These are phyloP conservation scores for Anthopleura xanthogrammica DNA, from an alignment of 92 coral and sea anemone genomes.

Conservation along the genomic window DNA sequence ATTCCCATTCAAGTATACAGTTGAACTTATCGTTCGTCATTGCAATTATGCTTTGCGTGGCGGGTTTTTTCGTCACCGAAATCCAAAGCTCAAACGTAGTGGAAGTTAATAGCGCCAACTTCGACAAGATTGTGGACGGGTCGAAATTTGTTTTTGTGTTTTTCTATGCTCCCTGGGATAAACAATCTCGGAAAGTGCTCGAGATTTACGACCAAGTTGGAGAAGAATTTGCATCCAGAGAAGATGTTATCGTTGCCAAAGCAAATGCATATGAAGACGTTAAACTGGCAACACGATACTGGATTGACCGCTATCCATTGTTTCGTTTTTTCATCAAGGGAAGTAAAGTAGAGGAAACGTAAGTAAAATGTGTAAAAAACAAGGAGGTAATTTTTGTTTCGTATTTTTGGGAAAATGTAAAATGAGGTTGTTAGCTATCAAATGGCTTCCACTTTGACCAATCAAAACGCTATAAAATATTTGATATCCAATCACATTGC, in stretches of 20 bases:
- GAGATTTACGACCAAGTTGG: slow-evolving; percentile 60
- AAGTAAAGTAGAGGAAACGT: slow-evolving; percentile 93
- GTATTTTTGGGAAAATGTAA: not conserved
- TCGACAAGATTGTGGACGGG: slow-evolving; percentile 74
- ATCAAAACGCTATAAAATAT: not conserved
- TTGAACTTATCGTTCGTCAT: not conserved
- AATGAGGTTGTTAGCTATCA: not conserved
- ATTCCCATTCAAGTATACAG: not conserved
- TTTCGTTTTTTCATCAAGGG: slow-evolving; percentile 91
- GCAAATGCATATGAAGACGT: slow-evolving; percentile 90
- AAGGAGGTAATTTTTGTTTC: not conserved
- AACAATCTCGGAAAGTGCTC: slow-evolving; percentile 58
- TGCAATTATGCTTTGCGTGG: not conserved
- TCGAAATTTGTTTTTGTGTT: slow-evolving; percentile 85
- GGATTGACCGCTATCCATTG: slow-evolving; percentile 90
- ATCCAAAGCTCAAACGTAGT: slow-evolving; percentile 26
- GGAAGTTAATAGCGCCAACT: slow-evolving; percentile 50
- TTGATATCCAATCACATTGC: not conserved
- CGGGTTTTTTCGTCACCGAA: not conserved
- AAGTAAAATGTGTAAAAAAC: slow-evolving; percentile 30
- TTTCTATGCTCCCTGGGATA: slow-evolving; percentile 94
- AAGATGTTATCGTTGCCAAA: slow-evolving; percentile 73
- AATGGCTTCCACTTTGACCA: not conserved
- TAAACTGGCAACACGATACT: slow-evolving; percentile 80
- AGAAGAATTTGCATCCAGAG: slow-evolving; percentile 57